phyloP scores from a whole-genome alignment of 2,797 vertebrate species.

The Pseudocheirus occidentalis region DNA sequence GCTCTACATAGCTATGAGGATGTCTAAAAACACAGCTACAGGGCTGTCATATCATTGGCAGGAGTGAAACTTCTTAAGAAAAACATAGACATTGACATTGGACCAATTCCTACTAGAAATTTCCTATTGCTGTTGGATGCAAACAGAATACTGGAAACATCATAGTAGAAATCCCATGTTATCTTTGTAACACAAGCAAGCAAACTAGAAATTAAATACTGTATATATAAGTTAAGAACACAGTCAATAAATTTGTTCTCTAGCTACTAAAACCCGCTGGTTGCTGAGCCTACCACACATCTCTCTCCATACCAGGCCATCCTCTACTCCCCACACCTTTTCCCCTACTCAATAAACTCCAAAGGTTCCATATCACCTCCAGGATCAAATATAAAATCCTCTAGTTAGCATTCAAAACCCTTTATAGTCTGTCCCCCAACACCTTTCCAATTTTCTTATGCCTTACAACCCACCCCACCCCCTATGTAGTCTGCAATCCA shows the following conservation, averaged over 20 bases:
- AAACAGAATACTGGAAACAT: not conserved
- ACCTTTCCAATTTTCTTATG: not conserved
- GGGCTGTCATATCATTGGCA: not conserved
- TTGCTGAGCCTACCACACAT: not conserved
- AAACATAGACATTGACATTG: not conserved
- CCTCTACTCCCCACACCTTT: not conserved
- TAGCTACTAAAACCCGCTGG: not conserved
- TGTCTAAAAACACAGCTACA: not conserved
- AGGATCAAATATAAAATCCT: not conserved
- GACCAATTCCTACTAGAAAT: not conserved
- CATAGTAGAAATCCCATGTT: not conserved
- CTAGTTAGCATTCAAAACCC: not conserved
- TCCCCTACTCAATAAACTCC: not conserved
- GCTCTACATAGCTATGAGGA: not conserved
- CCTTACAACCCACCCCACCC: not conserved
- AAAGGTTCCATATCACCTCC: not conserved
- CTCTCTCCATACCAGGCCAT: not conserved
- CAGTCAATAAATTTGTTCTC: not conserved
- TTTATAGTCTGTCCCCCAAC: not conserved
- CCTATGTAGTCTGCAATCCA: not conserved
- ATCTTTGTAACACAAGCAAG: not conserved
- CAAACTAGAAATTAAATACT: not conserved
- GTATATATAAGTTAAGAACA: not conserved
- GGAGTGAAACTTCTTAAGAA: not conserved
- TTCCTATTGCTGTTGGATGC: not conserved